Evolutionary conservation across 2,888 invertebrate species (phyloP).

Genomic region (Drymonia ruficornis): DNA sequence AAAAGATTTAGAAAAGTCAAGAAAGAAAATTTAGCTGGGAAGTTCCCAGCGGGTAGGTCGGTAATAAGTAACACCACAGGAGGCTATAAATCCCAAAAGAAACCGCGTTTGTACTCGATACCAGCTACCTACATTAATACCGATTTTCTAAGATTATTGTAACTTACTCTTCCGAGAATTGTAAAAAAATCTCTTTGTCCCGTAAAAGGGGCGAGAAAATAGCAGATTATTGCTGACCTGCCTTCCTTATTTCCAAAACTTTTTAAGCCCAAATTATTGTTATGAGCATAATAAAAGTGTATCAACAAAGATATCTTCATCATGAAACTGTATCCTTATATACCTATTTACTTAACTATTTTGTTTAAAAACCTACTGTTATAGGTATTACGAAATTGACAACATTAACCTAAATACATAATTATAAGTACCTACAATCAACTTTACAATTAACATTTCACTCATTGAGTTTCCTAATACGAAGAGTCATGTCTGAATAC

Average conservation of each 20-base stretch:
- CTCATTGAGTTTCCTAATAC: conserved; percentile 17
- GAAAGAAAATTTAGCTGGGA: conserved; percentile 51
- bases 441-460: conserved; percentile 12
- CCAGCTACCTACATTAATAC: conserved; percentile 59
- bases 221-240: neutral
- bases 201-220: neutral
- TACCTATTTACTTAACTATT: no score
- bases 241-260: conserved; percentile 5
- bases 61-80: conserved; percentile 61
- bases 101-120: conserved; percentile 60
- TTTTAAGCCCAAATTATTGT: no score
- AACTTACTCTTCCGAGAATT: conserved; percentile 40
- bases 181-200: conserved; percentile 27
- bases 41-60: conserved; percentile 41
- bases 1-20: conserved; percentile 52
- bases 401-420: no score
- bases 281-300: no score
- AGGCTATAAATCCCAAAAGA: conserved; percentile 56
- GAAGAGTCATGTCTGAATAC: conserved; percentile 18
- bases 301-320: no score
- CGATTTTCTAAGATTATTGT: conserved; percentile 60
- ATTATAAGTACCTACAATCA: conserved; percentile 11
- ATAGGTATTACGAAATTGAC: no score
- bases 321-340: no score
- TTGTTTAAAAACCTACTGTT: no score